These are phyloP conservation scores for Prionace glauca DNA, from an alignment of 2,797 vertebrate genomes.

Conservation along the genomic window DNA sequence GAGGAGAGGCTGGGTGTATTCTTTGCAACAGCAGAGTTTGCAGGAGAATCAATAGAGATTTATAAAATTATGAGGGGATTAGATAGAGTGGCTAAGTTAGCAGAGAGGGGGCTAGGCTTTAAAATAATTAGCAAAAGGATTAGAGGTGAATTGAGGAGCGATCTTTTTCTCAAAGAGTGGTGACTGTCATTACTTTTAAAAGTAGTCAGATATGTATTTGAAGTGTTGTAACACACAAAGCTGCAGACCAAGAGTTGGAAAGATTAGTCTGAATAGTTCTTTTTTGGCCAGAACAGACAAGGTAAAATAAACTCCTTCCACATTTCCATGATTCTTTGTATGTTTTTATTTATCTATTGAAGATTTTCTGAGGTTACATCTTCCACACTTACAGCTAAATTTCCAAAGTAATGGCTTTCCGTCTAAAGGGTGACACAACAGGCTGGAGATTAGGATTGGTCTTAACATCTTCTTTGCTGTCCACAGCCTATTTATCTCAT, in stretches of 20 bases:
- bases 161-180: neutral
- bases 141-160: neutral
- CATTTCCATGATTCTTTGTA: neutral
- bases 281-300: neutral
- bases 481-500: neutral
- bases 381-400: neutral
- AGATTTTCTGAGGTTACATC: neutral
- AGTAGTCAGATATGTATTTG: neutral
- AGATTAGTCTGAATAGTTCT: neutral
- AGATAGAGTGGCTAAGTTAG: neutral
- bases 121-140: neutral
- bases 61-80: neutral
- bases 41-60: neutral
- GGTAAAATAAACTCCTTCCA: neutral
- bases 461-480: slow-evolving; percentile 39
- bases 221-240: neutral
- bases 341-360: neutral
- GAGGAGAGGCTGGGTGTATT: neutral
- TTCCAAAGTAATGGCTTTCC: neutral
- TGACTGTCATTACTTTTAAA: neutral
- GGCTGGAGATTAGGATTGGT: neutral
- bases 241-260: neutral
- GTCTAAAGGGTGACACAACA: neutral
- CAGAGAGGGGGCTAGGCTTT: neutral
- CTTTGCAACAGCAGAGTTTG: neutral